A percentile compares a stretch with the other conserved stretches of the same genome.
These are phyloP conservation scores for Odontomyia ornata DNA, from an alignment of 2,888 invertebrate genomes.

Conservation along the genomic window DNA sequence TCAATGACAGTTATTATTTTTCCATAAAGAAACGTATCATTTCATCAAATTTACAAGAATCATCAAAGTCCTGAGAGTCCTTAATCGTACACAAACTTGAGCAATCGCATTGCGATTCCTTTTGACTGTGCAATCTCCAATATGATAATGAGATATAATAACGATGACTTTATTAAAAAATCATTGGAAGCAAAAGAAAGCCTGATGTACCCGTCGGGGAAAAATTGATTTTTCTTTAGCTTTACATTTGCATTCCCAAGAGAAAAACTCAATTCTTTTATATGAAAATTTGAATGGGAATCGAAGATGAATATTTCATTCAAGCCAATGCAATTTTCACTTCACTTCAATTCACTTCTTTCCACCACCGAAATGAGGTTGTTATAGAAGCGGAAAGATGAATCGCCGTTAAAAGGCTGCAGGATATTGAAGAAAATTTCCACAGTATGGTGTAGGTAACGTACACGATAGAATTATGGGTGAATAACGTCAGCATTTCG, in stretches of 20 bases:
- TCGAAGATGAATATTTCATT: slow-evolving; percentile 25
- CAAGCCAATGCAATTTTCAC: background rate
- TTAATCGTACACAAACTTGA: no score
- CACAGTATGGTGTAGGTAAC: background rate
- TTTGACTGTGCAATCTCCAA: no score
- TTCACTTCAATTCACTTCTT: slow-evolving; percentile 12
- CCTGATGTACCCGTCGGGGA: no score
- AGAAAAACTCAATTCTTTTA: background rate
- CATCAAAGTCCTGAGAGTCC: no score
- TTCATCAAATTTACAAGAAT: no score
- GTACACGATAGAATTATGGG: background rate
- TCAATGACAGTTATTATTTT: no score
- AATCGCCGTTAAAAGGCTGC: background rate
- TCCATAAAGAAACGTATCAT: no score
- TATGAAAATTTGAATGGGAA: slow-evolving; percentile 12
- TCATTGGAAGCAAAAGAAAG: no score
- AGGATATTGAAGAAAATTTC: background rate
- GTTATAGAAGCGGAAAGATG: background rate
- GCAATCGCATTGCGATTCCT: no score
- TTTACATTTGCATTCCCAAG: background rate
- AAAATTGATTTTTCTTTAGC: background rate
- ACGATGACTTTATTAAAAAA: no score
- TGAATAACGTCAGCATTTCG: background rate
- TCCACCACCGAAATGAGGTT: background rate
- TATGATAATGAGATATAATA: no score